A percentile compares a stretch with the other conserved stretches of the same genome.
These are phyloP conservation scores for Nothoprocta perdicaria DNA, from an alignment of 2,113 vertebrate species.

Conservation along the genomic window DNA sequence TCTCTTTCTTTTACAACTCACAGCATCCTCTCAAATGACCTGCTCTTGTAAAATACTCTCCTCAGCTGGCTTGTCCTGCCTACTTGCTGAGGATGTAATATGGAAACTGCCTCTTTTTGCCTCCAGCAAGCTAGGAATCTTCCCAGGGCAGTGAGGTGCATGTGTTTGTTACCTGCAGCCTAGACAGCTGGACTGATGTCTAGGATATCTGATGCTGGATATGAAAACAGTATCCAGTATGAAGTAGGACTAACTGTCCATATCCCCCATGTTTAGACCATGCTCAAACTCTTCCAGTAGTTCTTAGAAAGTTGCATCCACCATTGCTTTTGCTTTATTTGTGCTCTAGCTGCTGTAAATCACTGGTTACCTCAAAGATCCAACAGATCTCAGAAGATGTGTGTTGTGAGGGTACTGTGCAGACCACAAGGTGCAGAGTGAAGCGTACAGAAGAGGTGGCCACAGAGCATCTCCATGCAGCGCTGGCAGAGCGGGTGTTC, in stretches of 20 bases:
- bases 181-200: not conserved
- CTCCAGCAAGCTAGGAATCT: not conserved
- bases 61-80: not conserved
- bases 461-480: not conserved
- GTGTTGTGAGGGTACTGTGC: not conserved
- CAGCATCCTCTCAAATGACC: accelerated
- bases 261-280: not conserved
- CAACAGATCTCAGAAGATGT: not conserved
- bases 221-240: not conserved
- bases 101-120: not conserved
- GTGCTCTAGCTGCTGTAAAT: no score
- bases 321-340: no score
- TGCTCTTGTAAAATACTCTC: not conserved
- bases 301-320: no score
- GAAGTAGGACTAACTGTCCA: no score
- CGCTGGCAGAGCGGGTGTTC: accelerated
- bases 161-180: not conserved
- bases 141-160: not conserved
- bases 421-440: not conserved
- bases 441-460: not conserved
- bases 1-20: not conserved
- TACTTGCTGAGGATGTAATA: not conserved
- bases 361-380: not conserved
- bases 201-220: no score
- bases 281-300: not conserved